Base-by-base conservation (phyloP, 1,140 invertebrate genomes). In the Akabosia matsudoensis region DNA sequence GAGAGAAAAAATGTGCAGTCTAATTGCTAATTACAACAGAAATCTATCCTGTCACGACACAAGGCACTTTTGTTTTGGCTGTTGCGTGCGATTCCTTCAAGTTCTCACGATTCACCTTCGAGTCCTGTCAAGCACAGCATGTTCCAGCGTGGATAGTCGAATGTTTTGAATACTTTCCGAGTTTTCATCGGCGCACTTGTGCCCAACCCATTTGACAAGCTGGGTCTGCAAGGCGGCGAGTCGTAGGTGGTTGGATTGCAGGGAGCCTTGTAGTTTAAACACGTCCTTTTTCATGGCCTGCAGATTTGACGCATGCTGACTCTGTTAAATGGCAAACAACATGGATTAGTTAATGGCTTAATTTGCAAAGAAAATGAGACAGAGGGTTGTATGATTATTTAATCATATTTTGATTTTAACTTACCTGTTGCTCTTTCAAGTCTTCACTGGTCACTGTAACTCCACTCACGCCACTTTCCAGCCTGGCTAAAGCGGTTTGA, bases 341-440 rank as follows among this genome's bases (percentile, higher is more conserved):
- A 13, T n/a, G n/a, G n/a, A n/a, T n/a, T n/a, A n/a, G n/a, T n/a
- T n/a, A n/a, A n/a, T n/a, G n/a, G n/a, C n/a, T n/a, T n/a, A n/a
- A n/a, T n/a, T n/a, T n/a, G n/a, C n/a, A n/a, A n/a, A n/a, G n/a
- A n/a, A n/a, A n/a, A n/a, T n/a, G n/a, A n/a, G n/a, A n/a, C n/a
- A n/a, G n/a, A n/a, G n/a, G n/a, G n/a, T n/a, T n/a, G n/a, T n/a
- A n/a, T n/a, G n/a, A n/a, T n/a, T n/a, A n/a, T n/a, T n/a, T n/a
- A n/a, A n/a, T n/a, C n/a, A n/a, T n/a, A n/a, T n/a, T n/a, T n/a
- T n/a, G n/a, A n/a, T n/a, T n/a, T n/a, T n/a, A 45, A 13, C 70
- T 74, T 28, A 80, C 79, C 79, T 78, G 79, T 74, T 77, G 76
- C n/a, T 78, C 76, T 67, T 76, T 76, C 18, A 76, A 33, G 24